Base-by-base conservation (phyloP, 92 coral and sea anemone species). In the Heteractis magnifica region DNA sequence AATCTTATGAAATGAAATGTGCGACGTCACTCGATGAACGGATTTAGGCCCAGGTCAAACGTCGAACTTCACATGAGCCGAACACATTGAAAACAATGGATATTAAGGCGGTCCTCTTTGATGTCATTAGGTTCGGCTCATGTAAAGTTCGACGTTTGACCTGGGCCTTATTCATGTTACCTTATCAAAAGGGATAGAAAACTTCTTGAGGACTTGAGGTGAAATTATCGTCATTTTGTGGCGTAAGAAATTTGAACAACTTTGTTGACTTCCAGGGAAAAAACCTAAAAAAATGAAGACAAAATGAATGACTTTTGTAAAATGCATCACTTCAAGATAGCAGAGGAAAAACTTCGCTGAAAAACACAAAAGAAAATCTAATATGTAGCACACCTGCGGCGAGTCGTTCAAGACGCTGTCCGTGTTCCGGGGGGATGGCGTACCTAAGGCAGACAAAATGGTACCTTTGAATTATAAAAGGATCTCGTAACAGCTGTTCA, bases 191-290 rank as follows among this genome's bases (percentile, higher is more conserved):
- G 99, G 99, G 15, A 96, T 94, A 19, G 98, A 96, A 91, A 94
- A 96, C 85, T 92, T 96, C 82, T 87, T 91, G 41, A 96, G 90
- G 23, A 96, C 95, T 88, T 90, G 95, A 18, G 99, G 99, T 34
- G 99, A 94, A 50, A 96, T 96, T 15, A 96, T 88, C 3, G 98
- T 96, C 98, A 94, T 96, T 87, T 96, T 96, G 84, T 96, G 99
- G 56, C 99, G 87, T 77, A 96, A 87, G 60, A 94, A 96, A 76
- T 94, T 87, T 12, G 98, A 87, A 79, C 99, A 96, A 76, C 83
- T 92, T 81, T 93, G 95, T 65, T 79, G 83, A 81, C 99, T 96
- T 77, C 95, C 94, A 56, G 99, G 97, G 59, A 96, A 96, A 72
- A 96, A 96, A 0, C 99, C 99, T 96, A 85, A 7, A 80, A 70